phyloP scores from a whole-genome alignment of 2,888 invertebrate genomes.

The Pristionchus exspectatus region DNA sequence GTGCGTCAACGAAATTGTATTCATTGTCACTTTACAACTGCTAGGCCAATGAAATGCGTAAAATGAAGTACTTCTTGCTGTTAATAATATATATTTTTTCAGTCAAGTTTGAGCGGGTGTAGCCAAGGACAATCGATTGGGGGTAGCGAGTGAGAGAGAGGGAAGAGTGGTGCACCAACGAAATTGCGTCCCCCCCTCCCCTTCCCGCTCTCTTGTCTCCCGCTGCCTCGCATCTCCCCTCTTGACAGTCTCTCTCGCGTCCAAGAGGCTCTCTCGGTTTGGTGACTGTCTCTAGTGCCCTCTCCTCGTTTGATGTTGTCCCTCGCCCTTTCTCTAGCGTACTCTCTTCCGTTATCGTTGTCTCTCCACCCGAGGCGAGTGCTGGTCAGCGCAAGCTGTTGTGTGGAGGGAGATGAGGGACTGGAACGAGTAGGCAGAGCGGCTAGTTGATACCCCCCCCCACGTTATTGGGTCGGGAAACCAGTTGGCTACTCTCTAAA shows the following conservation, averaged over 20 bases:
- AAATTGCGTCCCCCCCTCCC: background rate
- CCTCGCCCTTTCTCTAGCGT: background rate
- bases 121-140: too few relatives aligned
- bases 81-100: too few relatives aligned
- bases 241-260: background rate
- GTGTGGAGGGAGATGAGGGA: background rate
- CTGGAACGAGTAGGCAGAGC: background rate
- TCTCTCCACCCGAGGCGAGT: background rate
- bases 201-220: slow-evolving; percentile 23
- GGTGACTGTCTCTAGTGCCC: background rate
- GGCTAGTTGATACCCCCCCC: background rate
- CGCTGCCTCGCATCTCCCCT: background rate
- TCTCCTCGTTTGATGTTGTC: background rate
- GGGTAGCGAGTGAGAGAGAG: too few relatives aligned
- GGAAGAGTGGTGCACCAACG: background rate
- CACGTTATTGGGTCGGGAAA: background rate
- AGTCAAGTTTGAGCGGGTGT: too few relatives aligned
- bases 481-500: too few relatives aligned
- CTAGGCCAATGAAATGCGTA: too few relatives aligned
- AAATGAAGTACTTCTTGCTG: too few relatives aligned
- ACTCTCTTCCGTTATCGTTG: background rate
- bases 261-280: background rate
- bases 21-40: too few relatives aligned
- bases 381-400: background rate
- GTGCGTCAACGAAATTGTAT: too few relatives aligned